A percentile compares a stretch with the other conserved stretches of the same genome.
Evolutionary conservation across 2,888 invertebrate species (phyloP).

Genomic region (Agrypnus murinus): DNA sequence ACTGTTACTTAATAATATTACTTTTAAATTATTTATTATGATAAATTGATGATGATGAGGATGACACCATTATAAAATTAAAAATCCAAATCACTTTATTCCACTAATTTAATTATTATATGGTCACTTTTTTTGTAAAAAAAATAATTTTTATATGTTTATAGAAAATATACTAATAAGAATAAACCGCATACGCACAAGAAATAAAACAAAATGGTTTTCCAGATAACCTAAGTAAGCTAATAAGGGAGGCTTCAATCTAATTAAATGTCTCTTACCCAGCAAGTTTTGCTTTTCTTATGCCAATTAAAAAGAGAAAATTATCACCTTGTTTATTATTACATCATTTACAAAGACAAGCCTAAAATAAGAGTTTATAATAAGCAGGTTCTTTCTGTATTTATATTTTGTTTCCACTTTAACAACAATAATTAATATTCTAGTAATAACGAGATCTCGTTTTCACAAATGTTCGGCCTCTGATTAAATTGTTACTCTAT

Average conservation of each 20-base stretch:
- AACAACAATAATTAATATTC: background rate
- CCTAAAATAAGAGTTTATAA: too few relatives aligned
- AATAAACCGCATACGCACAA: background rate
- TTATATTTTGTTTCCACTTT: background rate
- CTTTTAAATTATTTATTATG: too few relatives aligned
- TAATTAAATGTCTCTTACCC: slow-evolving; percentile 41
- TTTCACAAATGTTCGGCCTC: background rate
- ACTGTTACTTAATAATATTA: too few relatives aligned
- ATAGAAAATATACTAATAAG: too few relatives aligned
- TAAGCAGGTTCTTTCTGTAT: slow-evolving; percentile 6
- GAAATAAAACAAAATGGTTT: slow-evolving; percentile 1
- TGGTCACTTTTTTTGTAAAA: too few relatives aligned
- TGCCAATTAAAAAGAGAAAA: slow-evolving; percentile 15
- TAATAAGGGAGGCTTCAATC: slow-evolving; percentile 29
- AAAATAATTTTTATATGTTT: too few relatives aligned
- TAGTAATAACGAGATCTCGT: background rate
- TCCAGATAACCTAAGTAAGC: slow-evolving; percentile 10
- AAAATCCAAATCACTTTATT: too few relatives aligned
- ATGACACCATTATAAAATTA: too few relatives aligned
- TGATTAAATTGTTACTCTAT: too few relatives aligned
- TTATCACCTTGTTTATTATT: slow-evolving; percentile 25
- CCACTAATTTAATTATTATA: too few relatives aligned
- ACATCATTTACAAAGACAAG: slow-evolving; percentile 13
- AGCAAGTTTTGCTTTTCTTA: slow-evolving; percentile 26
- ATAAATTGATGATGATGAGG: too few relatives aligned